Conservation (phyloP, 2,113 vertebrate genomes). For the Chaenogobius annularis region DNA sequence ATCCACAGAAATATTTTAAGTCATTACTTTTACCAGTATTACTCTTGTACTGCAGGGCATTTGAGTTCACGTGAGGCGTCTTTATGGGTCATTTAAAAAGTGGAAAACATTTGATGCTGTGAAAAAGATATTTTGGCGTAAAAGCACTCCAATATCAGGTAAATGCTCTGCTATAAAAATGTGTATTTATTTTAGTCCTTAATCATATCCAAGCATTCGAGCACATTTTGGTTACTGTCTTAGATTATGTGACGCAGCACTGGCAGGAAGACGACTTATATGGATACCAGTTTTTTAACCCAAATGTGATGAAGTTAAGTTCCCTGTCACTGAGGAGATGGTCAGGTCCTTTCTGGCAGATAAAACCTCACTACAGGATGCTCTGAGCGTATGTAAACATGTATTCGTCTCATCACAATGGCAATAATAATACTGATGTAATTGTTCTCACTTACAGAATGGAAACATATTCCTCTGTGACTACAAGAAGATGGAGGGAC, state of each 20-base stretch:
- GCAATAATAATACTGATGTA: neutral
- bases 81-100: conserved; percentile 24
- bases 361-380: conserved; percentile 78
- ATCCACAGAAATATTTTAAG: no score
- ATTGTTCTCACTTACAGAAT: conserved; percentile 56
- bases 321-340: conserved; percentile 86
- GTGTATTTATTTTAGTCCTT: neutral
- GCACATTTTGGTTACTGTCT: neutral
- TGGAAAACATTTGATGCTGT: conserved; percentile 55
- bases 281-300: conserved; percentile 90
- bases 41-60: conserved; percentile 14
- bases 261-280: conserved; percentile 85
- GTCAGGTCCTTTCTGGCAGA: conserved; percentile 78
- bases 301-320: conserved; percentile 83
- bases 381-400: conserved; percentile 78
- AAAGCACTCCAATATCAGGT: conserved; percentile 57
- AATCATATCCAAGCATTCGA: neutral
- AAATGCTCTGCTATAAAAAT: neutral
- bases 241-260: conserved; percentile 82
- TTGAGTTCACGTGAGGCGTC: conserved; percentile 46
- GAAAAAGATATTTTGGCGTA: conserved; percentile 33
- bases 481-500: conserved; percentile 75
- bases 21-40: neutral
- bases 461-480: conserved; percentile 83
- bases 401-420: neutral